These are phyloP conservation scores for Actinemys pallida DNA, from an alignment of 2,113 vertebrate genomes.

Conservation along the genomic window DNA sequence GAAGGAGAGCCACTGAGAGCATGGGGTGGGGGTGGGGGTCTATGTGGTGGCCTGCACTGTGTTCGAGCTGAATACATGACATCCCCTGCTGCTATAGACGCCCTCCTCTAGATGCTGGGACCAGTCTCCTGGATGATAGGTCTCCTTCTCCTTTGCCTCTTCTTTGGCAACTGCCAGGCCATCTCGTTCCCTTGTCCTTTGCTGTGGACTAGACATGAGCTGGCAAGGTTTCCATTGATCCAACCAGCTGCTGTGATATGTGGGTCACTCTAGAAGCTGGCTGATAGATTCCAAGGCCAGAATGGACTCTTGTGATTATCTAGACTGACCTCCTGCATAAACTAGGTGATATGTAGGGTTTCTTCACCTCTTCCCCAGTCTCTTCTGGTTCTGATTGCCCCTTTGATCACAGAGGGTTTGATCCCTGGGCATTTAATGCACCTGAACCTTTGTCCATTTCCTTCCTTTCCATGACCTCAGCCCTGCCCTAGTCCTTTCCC, in stretches of 20 bases:
- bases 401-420: background rate
- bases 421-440: background rate
- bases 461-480: background rate
- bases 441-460: background rate
- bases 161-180: background rate
- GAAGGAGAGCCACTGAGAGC: background rate
- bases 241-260: background rate
- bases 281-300: rapidly evolving
- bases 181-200: background rate
- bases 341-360: background rate
- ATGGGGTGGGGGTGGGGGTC: background rate
- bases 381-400: background rate
- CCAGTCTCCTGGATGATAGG: background rate
- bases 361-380: background rate
- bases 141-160: background rate
- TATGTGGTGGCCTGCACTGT: background rate
- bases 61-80: background rate
- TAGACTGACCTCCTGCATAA: background rate
- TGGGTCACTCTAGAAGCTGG: background rate
- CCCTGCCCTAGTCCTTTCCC: background rate
- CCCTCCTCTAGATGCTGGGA: background rate
- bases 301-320: background rate
- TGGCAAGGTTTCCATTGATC: background rate
- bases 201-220: background rate
- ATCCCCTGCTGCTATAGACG: background rate